These are phyloP conservation scores for Lophochroa leadbeateri DNA, from an alignment of 2,113 vertebrate genomes.

Conservation along the genomic window DNA sequence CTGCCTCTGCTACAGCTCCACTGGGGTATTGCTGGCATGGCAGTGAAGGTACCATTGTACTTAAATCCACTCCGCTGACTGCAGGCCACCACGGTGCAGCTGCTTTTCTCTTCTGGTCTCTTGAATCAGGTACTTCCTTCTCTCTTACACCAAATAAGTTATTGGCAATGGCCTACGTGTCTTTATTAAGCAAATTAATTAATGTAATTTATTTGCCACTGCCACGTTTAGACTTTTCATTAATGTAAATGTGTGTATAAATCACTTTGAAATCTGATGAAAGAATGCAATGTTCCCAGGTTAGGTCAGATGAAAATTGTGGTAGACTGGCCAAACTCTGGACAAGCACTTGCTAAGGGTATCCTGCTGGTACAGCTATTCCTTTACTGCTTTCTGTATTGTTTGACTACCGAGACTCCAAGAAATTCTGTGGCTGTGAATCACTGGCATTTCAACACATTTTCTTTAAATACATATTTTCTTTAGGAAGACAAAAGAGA, in stretches of 20 bases:
- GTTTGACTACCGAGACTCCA: not conserved
- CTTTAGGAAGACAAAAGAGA: not conserved
- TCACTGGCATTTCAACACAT: not conserved
- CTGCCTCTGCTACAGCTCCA: not conserved
- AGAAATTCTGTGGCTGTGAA: not conserved
- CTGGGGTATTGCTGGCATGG: not conserved
- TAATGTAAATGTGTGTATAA: not conserved
- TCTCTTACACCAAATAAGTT: not conserved
- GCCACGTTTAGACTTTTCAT: not conserved
- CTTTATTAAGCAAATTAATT: conserved; percentile 16
- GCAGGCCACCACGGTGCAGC: not conserved
- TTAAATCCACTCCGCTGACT: not conserved
- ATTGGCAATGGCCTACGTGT: not conserved
- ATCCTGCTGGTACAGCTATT: not conserved
- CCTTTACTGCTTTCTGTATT: not conserved
- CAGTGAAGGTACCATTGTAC: not conserved
- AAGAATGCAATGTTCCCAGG: not conserved
- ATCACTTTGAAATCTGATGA: not conserved
- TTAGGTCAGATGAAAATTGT: not conserved
- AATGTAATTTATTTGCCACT: not conserved
- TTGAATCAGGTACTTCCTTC: not conserved
- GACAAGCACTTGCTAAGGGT: not conserved
- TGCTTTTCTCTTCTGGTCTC: not conserved
- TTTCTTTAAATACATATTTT: conserved; percentile 10
- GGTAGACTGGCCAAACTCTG: not conserved